Evolutionary conservation across 2,797 vertebrate genomes (phyloP).

Genomic region (Eulemur mongoz): DNA sequence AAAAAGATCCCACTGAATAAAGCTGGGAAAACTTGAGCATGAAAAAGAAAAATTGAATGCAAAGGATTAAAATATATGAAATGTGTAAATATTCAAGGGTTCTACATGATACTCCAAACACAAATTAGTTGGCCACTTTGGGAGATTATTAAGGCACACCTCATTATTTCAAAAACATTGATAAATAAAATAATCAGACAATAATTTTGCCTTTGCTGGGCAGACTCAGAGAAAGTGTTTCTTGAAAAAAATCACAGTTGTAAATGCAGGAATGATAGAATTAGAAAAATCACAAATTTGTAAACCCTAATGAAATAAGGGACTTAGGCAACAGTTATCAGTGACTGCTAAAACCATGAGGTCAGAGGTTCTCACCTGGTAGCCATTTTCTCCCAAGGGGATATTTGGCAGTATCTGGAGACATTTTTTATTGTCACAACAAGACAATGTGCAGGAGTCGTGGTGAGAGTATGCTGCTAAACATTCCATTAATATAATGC

Average conservation of each 20-base stretch:
- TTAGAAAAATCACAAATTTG: background rate
- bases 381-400: background rate
- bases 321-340: background rate
- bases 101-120: background rate
- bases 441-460: background rate
- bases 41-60: background rate
- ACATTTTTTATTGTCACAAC: background rate
- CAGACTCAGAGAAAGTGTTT: background rate
- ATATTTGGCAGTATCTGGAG: background rate
- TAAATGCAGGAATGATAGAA: background rate
- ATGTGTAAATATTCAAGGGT: background rate
- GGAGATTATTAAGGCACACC: background rate
- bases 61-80: background rate
- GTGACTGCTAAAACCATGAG: background rate
- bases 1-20: background rate
- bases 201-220: background rate
- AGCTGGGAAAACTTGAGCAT: background rate
- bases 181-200: constrained; percentile 2
- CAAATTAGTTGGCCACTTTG: background rate
- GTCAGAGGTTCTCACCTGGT: background rate
- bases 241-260: background rate
- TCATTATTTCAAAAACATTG: background rate
- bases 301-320: background rate
- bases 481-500: background rate
- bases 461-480: background rate